Evolutionary conservation across 2,797 vertebrate species (phyloP).

Genomic region (Enteromius anoplus): DNA sequence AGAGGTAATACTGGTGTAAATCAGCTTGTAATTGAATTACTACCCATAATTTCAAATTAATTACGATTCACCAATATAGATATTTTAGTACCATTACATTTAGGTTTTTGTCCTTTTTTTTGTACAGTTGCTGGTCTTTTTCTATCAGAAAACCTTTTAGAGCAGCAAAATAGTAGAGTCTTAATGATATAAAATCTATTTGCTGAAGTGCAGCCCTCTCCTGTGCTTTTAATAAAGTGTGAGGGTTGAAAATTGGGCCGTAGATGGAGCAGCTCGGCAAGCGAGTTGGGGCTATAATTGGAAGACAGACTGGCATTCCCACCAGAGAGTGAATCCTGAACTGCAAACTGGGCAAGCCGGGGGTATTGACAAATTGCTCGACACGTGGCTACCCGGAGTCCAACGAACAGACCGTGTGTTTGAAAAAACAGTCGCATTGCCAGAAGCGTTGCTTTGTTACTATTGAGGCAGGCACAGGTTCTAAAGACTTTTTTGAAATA

Average conservation of each 20-base stretch:
- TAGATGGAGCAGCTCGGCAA: constrained; percentile 24
- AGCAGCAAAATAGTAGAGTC: neutral
- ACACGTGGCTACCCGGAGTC: constrained; percentile 26
- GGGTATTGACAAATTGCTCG: constrained; percentile 56
- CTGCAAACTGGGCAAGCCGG: constrained; percentile 55
- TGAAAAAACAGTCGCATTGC: neutral
- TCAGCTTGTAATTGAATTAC: neutral
- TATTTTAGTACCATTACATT: neutral
- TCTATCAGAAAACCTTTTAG: neutral
- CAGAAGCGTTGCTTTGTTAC: neutral
- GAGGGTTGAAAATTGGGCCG: constrained; percentile 43
- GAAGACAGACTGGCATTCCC: constrained; percentile 35
- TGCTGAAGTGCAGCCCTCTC: neutral
- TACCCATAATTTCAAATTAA: too few species aligned
- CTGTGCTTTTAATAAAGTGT: constrained; percentile 24
- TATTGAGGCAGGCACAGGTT: neutral
- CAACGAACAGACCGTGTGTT: constrained; percentile 4
- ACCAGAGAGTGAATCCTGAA: constrained; percentile 39
- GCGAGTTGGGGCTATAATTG: constrained; percentile 46
- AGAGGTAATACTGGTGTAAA: neutral
- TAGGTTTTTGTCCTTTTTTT: neutral
- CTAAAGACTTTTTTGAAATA: neutral
- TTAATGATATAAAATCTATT: neutral
- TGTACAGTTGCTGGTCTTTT: neutral
- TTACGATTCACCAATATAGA: neutral